Evolutionary conservation across 2,113 vertebrate genomes (phyloP).

Genomic region (Genyomyrus donnyi): DNA sequence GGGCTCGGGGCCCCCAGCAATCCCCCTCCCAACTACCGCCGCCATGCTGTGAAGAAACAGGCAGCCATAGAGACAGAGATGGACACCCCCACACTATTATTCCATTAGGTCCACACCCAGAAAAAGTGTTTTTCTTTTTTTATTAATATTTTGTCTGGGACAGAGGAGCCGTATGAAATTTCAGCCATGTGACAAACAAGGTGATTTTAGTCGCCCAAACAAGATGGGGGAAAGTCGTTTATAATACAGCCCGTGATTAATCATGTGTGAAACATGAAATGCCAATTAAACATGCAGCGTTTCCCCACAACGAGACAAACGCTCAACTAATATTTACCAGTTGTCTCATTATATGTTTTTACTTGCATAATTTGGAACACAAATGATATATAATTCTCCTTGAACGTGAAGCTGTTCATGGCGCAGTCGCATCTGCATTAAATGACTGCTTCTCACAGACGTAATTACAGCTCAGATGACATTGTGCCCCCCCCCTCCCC

Average conservation of each 20-base stretch:
- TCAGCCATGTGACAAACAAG: not conserved
- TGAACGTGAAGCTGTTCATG: not conserved
- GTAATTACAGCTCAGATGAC: slow-evolving; percentile 6
- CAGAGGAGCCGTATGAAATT: not conserved
- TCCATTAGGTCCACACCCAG: not conserved
- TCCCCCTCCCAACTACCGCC: not conserved
- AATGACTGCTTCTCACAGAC: not conserved
- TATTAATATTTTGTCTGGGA: not conserved
- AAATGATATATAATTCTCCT: slow-evolving; percentile 9
- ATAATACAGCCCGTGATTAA: not conserved
- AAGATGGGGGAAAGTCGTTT: not conserved
- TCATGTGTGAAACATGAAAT: slow-evolving; percentile 11
- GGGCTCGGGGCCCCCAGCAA: not conserved
- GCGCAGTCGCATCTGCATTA: not conserved
- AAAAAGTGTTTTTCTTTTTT: not conserved
- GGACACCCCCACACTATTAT: not conserved
- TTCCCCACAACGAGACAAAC: slow-evolving; percentile 12
- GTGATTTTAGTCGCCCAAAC: slow-evolving; percentile 9
- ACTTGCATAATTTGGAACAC: slow-evolving; percentile 1
- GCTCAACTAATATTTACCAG: slow-evolving; percentile 14
- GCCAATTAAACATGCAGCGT: slow-evolving; percentile 21
- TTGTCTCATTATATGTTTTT: slow-evolving; percentile 17
- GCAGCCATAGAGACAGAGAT: slow-evolving; percentile 19
- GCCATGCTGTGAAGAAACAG: not conserved
- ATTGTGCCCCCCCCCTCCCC: not conserved